These are phyloP conservation scores for Liasis olivaceus DNA, from an alignment of 2,797 vertebrate genomes.

Conservation along the genomic window DNA sequence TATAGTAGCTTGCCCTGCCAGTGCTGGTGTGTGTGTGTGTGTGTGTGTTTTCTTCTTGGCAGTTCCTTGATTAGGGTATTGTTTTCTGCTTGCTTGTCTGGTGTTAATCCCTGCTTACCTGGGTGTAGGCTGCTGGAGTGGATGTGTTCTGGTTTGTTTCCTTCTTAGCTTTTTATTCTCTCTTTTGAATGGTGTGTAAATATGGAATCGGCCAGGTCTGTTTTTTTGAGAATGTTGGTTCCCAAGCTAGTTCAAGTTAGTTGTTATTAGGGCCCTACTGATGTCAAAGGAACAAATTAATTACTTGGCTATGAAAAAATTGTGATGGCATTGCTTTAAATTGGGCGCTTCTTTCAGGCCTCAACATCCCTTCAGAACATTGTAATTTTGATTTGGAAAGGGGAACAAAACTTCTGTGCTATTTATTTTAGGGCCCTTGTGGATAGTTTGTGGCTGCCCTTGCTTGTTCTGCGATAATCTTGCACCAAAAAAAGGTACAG, in stretches of 20 bases:
- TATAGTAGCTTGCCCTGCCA: neutral
- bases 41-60: neutral
- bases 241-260: neutral
- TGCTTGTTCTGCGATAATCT: slow-evolving; percentile 23
- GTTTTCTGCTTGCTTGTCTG: neutral
- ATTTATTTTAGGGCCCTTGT: slow-evolving; percentile 37
- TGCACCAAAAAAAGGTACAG: slow-evolving; percentile 44
- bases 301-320: neutral
- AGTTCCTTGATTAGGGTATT: neutral
- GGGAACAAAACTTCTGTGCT: neutral
- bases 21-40: neutral
- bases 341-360: neutral
- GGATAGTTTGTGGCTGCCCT: slow-evolving; percentile 6
- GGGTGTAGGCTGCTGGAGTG: neutral
- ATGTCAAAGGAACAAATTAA: neutral
- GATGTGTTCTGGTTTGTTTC: neutral
- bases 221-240: neutral
- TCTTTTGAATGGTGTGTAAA: neutral
- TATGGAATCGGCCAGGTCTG: neutral
- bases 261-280: neutral
- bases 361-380: neutral
- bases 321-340: neutral
- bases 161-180: neutral
- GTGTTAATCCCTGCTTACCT: neutral
- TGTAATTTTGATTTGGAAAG: neutral